Conservation (phyloP, 2,888 invertebrate genomes). For the Drosophila yooni region DNA sequence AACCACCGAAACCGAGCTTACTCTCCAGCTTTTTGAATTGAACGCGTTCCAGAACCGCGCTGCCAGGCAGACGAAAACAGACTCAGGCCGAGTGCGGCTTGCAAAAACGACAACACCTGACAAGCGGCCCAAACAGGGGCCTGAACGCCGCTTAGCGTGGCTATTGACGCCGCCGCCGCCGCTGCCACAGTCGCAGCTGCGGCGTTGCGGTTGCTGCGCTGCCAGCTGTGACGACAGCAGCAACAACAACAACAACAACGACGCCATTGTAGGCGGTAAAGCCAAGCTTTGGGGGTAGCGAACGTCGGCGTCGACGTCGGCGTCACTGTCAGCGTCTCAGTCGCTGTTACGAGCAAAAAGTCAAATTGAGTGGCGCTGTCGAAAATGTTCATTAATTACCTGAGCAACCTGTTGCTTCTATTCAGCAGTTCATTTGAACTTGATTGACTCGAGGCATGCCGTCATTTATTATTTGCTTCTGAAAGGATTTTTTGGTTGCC, state of each 20-base stretch:
- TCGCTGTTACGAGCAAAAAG: conserved; percentile 22
- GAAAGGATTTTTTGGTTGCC: not conserved
- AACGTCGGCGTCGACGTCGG: conserved; percentile 2
- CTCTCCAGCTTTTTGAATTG: conserved; percentile 26
- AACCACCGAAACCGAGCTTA: conserved; percentile 28
- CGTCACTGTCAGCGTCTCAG: conserved; percentile 1
- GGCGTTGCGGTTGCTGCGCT: conserved; percentile 14
- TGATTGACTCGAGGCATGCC: conserved; percentile 4
- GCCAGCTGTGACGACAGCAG: conserved; percentile 29
- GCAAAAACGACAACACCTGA: conserved; percentile 83
- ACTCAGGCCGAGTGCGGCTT: conserved; percentile 78
- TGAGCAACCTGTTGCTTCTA: conserved; percentile 24
- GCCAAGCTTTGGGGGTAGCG: conserved; percentile 39
- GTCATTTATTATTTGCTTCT: conserved; percentile 4
- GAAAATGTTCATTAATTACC: conserved; percentile 59
- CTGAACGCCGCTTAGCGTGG: conserved; percentile 25
- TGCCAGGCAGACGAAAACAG: conserved; percentile 82
- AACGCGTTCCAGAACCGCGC: conserved; percentile 82
- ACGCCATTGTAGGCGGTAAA: conserved; percentile 33
- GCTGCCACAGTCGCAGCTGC: conserved; percentile 7
- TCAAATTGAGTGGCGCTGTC: conserved; percentile 53
- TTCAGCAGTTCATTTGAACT: conserved; percentile 8
- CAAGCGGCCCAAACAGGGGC: conserved; percentile 47
- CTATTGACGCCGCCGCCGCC: conserved; percentile 14
- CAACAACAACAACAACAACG: conserved; percentile 5